Evolutionary conservation across 2,888 invertebrate genomes (phyloP).

Genomic region (Elysia crispata): DNA sequence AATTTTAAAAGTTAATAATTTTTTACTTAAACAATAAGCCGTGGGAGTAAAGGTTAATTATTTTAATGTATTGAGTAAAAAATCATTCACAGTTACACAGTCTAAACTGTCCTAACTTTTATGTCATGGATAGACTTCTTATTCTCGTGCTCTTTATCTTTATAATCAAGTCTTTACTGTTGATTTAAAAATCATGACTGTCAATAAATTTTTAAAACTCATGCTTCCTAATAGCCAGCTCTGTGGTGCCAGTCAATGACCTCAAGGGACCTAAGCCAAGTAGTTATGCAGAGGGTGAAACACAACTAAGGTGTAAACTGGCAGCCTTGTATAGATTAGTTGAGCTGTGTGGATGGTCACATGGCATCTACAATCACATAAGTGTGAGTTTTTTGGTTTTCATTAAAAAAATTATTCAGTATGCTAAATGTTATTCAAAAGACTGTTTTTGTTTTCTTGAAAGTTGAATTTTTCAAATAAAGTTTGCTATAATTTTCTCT

Average conservation of each 20-base stretch:
- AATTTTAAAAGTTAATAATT: no score
- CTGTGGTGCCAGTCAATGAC: slow-evolving; percentile 94
- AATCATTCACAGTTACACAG: no score
- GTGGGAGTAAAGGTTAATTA: no score
- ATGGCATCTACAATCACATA: slow-evolving; percentile 92
- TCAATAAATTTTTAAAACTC: no score
- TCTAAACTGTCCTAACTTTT: no score
- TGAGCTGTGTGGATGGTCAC: slow-evolving; percentile 98
- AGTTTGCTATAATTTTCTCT: no score
- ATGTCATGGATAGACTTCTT: not conserved
- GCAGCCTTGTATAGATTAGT: slow-evolving; percentile 96
- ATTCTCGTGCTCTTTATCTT: not conserved
- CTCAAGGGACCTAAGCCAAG: slow-evolving; percentile 95
- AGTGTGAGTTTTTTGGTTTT: slow-evolving; percentile 81
- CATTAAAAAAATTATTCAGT: not conserved
- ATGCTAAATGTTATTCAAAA: no score
- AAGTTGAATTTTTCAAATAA: no score
- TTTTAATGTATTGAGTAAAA: no score
- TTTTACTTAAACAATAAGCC: no score
- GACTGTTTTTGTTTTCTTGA: no score
- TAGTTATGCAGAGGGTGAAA: slow-evolving; percentile 95
- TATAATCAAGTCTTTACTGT: not conserved
- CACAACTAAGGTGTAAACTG: slow-evolving; percentile 94
- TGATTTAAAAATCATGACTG: no score
- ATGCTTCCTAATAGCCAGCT: slow-evolving; percentile 46